Base-by-base conservation (phyloP, 2,888 invertebrate genomes). In the Heliconius cydno region DNA sequence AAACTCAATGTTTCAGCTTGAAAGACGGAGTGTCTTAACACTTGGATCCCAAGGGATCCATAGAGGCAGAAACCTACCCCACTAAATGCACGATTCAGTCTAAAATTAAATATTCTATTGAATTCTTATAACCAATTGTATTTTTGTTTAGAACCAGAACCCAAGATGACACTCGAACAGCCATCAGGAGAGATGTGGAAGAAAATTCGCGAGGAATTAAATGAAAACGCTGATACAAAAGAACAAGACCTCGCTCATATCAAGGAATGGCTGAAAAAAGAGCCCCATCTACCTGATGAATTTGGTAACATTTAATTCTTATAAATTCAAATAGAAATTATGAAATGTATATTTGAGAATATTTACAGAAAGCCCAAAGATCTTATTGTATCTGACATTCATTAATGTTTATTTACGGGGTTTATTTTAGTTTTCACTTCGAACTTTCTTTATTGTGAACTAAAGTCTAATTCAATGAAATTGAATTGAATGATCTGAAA, bases 161-260 rank as follows among this genome's bases (percentile, higher is more conserved):
- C 90, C 90, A 93, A 91, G 94, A 97, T 97, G 97, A 95, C 96
- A 90, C 94, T 97, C 83, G 95, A 97, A 88, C 97, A 97, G 88
- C 97, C 97, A 80, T 92, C 96, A 57, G 96, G 96, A 80, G 97
- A 97, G 89, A 97, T 97, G 96, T 97, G 97, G 89, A 95, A 96
- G 90, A 95, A 95, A 92, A 97, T 97, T 88, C 96, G 97, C 81
- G 95, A 96, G 89, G 97, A 97, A 89, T 89, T 97, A 81, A 97
- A 97, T 82, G 97, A 97, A 91, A 96, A 96, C 84, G 92, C 93
- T 1, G 95, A 95, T 70, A 96, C 96, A 68, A 95, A 96, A 52
- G 96, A 96, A 0, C 93, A 95, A 15, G 96, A 96, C 84, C 88
- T 97, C 68, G 94, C 94, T 76, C 95, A 95, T 81, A 96, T 97